Conservation (phyloP, 2,113 vertebrate genomes). For the Formicarius rufipectus region DNA sequence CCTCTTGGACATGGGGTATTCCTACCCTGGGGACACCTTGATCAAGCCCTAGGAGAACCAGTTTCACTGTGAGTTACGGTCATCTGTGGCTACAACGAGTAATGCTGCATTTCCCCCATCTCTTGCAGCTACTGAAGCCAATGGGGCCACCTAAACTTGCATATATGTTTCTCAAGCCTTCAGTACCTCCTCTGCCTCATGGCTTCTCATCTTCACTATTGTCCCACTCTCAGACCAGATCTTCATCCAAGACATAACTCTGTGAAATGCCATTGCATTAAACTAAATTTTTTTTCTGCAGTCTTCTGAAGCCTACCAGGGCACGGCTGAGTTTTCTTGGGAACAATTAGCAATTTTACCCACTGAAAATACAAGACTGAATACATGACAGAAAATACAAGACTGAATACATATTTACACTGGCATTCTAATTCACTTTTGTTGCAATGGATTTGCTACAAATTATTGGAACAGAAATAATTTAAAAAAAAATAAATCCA, state of each 20-base stretch:
- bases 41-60: background rate
- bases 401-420: background rate
- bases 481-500: too few species aligned
- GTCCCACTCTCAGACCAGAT: background rate
- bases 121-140: accelerated
- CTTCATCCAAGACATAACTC: background rate
- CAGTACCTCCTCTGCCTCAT: background rate
- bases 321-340: background rate
- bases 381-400: background rate
- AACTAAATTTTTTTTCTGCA: background rate
- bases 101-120: background rate
- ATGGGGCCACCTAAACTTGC: accelerated
- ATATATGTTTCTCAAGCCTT: accelerated
- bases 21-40: accelerated
- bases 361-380: background rate
- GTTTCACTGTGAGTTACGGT: accelerated
- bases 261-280: background rate
- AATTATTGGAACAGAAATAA: background rate
- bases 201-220: background rate
- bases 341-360: background rate
- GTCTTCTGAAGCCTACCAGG: background rate
- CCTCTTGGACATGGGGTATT: accelerated
- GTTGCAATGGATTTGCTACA: background rate
- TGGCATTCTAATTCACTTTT: background rate
- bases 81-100: background rate